Evolutionary conservation across 2,888 invertebrate species (phyloP).

Genomic region (Pandemis heparana): DNA sequence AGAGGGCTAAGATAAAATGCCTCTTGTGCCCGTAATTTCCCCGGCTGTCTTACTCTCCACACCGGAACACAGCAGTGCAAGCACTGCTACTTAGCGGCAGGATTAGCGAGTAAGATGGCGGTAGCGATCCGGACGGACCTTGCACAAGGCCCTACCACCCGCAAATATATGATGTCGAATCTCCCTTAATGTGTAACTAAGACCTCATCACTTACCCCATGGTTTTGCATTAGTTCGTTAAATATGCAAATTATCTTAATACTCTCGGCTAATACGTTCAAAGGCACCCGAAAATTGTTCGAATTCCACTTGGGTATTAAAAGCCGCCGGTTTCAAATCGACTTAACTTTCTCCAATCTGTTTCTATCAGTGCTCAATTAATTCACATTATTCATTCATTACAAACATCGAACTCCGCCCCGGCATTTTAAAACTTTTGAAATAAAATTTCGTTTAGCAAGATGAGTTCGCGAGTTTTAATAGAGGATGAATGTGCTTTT

Average conservation of each 20-base stretch:
- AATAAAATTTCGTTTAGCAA: conserved; percentile 11
- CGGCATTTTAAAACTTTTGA: conserved; percentile 21
- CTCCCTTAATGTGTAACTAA: no score
- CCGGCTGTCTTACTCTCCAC: no score
- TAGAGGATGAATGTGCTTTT: neutral
- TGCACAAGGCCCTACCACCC: no score
- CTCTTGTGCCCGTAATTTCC: no score
- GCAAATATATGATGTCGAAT: no score
- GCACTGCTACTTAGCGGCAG: no score
- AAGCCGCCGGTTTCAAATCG: conserved; percentile 12
- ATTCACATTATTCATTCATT: conserved; percentile 29
- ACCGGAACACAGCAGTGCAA: no score
- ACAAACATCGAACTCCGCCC: conserved; percentile 11
- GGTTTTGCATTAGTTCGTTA: neutral
- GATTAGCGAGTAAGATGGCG: no score
- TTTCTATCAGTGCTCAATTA: conserved; percentile 30
- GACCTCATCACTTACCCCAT: neutral
- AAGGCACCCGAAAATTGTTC: neutral
- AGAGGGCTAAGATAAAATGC: no score
- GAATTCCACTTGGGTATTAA: conserved; percentile 23
- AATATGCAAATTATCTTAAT: neutral
- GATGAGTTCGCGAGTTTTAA: conserved; percentile 2
- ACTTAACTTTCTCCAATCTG: conserved; percentile 24
- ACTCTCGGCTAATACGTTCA: neutral
- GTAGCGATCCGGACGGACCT: no score